Conservation (phyloP, 2,113 vertebrate species). For the Ammodytes dubius region DNA sequence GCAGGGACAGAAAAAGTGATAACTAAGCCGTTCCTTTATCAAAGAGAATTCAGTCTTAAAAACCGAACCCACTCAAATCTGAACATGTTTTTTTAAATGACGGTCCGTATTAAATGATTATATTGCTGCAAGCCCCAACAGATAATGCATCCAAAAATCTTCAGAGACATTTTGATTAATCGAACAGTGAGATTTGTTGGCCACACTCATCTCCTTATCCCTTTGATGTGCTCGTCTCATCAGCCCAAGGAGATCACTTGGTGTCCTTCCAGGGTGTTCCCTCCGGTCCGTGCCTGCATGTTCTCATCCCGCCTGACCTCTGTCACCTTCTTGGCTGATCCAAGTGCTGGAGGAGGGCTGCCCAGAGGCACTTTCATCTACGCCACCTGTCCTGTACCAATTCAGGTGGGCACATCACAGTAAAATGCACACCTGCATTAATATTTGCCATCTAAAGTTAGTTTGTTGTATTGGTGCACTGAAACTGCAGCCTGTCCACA, state of each 20-base stretch:
- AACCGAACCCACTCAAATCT: slow-evolving; percentile 2
- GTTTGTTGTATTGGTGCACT: not conserved
- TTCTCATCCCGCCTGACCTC: slow-evolving; percentile 96
- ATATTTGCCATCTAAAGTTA: slow-evolving; percentile 5
- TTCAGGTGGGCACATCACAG: slow-evolving; percentile 87
- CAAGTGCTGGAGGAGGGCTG: slow-evolving; percentile 95
- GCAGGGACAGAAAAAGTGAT: not conserved
- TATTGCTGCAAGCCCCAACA: not conserved
- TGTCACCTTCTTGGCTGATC: slow-evolving; percentile 97
- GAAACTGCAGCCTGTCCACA: not conserved
- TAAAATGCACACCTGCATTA: not conserved
- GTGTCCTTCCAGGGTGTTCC: slow-evolving; percentile 95
- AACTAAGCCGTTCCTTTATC: not conserved
- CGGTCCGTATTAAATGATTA: not conserved
- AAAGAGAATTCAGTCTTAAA: not conserved
- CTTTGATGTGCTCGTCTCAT: slow-evolving; percentile 38
- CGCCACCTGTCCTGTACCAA: slow-evolving; percentile 93
- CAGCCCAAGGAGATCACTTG: slow-evolving; percentile 98
- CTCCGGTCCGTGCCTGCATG: slow-evolving; percentile 97
- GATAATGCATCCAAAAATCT: no score
- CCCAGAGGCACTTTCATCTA: slow-evolving; percentile 98
- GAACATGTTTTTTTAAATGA: not conserved
- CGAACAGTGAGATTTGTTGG: not conserved
- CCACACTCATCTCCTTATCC: not conserved
- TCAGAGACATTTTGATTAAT: slow-evolving; percentile 13